These are phyloP conservation scores for Linepithema humile DNA, from an alignment of 1,140 invertebrate species.

Conservation along the genomic window DNA sequence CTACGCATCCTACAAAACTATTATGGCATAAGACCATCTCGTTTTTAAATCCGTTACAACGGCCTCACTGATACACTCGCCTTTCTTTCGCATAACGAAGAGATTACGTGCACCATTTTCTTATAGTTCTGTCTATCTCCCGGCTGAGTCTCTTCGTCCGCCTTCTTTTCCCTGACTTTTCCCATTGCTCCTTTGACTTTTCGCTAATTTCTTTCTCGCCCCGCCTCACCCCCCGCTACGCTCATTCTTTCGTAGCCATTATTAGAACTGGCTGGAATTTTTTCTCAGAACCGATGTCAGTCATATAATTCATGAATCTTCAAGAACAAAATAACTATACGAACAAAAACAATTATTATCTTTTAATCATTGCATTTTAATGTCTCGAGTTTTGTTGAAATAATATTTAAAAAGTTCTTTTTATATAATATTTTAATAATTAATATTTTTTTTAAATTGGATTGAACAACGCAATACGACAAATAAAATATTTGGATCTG, in stretches of 20 bases:
- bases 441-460: no score
- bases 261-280: neutral
- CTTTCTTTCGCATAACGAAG: conserved; percentile 55
- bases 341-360: neutral
- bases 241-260: neutral
- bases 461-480: no score
- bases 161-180: neutral
- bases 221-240: neutral
- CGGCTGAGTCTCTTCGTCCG: neutral
- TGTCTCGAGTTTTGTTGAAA: no score
- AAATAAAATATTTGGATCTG: no score
- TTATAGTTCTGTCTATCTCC: neutral
- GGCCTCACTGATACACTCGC: neutral
- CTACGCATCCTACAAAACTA: neutral
- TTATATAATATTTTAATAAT: no score
- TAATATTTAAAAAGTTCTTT: no score
- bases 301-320: neutral
- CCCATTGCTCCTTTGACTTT: conserved; percentile 10
- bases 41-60: neutral
- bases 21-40: neutral
- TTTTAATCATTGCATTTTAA: neutral
- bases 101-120: conserved; percentile 49
- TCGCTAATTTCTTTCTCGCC: conserved; percentile 14
- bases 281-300: neutral
- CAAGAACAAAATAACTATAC: neutral